Percentiles rank a stretch among this genome's conserved stretches.
Evolutionary conservation across 2,113 vertebrate species (phyloP).

Genomic region (rabbit (Oryctolagus cuniculus)): DNA sequence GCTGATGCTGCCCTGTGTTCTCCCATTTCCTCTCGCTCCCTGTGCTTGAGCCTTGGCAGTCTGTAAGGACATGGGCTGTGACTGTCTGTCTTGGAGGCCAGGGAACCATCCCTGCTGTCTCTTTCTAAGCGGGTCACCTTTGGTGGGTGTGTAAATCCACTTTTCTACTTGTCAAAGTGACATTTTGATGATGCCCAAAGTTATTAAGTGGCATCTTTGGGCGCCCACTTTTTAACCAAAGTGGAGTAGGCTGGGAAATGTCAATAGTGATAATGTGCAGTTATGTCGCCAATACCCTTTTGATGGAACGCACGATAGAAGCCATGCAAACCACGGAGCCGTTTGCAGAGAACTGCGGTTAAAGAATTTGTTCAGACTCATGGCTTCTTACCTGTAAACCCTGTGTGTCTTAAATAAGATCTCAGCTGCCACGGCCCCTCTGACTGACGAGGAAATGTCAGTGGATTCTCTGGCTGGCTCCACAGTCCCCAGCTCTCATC

Average conservation of each 20-base stretch:
- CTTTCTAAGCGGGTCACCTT: slow-evolving; percentile 70
- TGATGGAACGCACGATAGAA: slow-evolving; percentile 60
- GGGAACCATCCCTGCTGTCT: slow-evolving; percentile 37
- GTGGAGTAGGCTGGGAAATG: slow-evolving; percentile 74
- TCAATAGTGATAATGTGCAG: slow-evolving; percentile 73
- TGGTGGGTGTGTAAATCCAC: slow-evolving; percentile 71
- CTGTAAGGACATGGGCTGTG: background rate
- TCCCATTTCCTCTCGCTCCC: background rate
- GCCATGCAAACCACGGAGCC: background rate
- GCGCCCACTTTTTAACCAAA: slow-evolving; percentile 77
- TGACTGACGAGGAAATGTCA: background rate
- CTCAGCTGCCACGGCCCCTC: background rate
- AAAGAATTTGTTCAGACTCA: slow-evolving; percentile 67
- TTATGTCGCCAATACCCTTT: slow-evolving; percentile 66
- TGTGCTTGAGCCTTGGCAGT: background rate
- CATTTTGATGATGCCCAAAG: slow-evolving; percentile 74
- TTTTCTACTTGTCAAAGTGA: slow-evolving; percentile 79
- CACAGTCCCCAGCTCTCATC: accelerated
- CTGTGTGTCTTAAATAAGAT: slow-evolving; percentile 60
- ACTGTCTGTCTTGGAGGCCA: slow-evolving; percentile 25
- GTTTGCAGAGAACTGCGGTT: slow-evolving; percentile 68
- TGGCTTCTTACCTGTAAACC: slow-evolving; percentile 43
- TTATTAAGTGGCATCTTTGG: slow-evolving; percentile 81
- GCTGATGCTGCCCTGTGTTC: background rate
- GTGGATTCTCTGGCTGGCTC: background rate